A percentile compares a stretch with the other conserved stretches of the same genome.
Conservation (phyloP, 1,140 invertebrate species). For the Euwallacea fornicatus region DNA sequence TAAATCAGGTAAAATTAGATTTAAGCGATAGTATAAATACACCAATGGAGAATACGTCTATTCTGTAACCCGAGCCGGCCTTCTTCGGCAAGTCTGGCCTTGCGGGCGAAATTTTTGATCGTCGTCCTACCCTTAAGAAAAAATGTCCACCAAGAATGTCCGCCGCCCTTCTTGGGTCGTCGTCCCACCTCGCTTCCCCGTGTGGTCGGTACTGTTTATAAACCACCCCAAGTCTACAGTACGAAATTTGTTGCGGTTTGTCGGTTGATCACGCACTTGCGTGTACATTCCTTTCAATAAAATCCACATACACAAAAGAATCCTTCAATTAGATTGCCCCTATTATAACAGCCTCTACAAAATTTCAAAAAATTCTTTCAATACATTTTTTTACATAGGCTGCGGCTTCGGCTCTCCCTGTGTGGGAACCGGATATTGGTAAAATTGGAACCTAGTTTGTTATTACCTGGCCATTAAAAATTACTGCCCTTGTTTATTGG, state of each 20-base stretch:
- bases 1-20: no score
- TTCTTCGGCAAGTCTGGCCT: no score
- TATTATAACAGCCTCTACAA: conserved; percentile 14
- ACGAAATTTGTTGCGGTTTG: conserved; percentile 7
- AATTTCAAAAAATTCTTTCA: conserved; percentile 15
- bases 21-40: no score
- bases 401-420: conserved; percentile 16
- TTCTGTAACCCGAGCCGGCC: no score
- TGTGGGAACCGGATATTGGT: conserved; percentile 37
- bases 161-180: no score
- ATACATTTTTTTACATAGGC: conserved; percentile 16
- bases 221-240: neutral
- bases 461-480: conserved; percentile 34
- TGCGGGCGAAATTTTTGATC: no score
- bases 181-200: no score
- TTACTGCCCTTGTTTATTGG: conserved; percentile 21
- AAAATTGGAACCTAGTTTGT: conserved; percentile 33
- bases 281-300: conserved; percentile 6
- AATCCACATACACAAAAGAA: neutral
- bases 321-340: conserved; percentile 3
- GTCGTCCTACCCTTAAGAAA: no score
- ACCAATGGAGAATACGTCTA: no score
- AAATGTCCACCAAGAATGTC: no score
- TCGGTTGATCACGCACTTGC: conserved; percentile 16
- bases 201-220: neutral